Base-by-base conservation (phyloP, 2,797 vertebrate genomes). In the Cetoscarus ocellatus region DNA sequence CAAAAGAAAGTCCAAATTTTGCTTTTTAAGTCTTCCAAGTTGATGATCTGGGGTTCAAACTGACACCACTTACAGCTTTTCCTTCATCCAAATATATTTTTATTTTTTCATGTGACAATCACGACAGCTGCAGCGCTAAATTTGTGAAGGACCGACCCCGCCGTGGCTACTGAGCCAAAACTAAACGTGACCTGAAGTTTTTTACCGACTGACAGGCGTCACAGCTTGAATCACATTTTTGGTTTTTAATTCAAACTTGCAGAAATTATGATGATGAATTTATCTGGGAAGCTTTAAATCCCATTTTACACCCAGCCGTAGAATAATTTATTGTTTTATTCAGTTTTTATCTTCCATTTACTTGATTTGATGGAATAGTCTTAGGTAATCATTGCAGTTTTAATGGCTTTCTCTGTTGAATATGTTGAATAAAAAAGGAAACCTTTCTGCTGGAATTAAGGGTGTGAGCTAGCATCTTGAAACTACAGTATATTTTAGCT, bases 261-360 rank as follows among this genome's bases (percentile, higher is more conserved):
- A 67, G 50, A 59, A 76, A 61, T 65, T 10, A 73, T 18, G 44
- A 56, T 1, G 44, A 56, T 1, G 61, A 55, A 65, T 78, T 66
- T 67, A 84, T 79, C 81, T 82, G 84, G 83, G 80, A 86, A 88
- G 63, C 67, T 82, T 83, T 27, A 63, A 76, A 60, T 68, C 75
- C 82, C 27, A 6, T 84, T 88, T 86, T 77, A 91, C 84, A 84
- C 83, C 81, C 85, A 84, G 83, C 89, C 74, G 64, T 87, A 79
- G 83, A 85, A 88, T 94, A 93, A 92, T 94, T 94, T 94, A 91
- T 93, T 93, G 61, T 84, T 88, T 73, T 73, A 67, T 82, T 75
- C 82, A 73, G 18, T 79, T 88, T 81, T 85, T 77, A 61, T 76
- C 72, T 84, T 75, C 68, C 67, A 88, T 90, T 77, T 82, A 86